Evolutionary conservation across 64 coral and sea anemone genomes (phyloP).

Genomic region (Trachythela sp.): DNA sequence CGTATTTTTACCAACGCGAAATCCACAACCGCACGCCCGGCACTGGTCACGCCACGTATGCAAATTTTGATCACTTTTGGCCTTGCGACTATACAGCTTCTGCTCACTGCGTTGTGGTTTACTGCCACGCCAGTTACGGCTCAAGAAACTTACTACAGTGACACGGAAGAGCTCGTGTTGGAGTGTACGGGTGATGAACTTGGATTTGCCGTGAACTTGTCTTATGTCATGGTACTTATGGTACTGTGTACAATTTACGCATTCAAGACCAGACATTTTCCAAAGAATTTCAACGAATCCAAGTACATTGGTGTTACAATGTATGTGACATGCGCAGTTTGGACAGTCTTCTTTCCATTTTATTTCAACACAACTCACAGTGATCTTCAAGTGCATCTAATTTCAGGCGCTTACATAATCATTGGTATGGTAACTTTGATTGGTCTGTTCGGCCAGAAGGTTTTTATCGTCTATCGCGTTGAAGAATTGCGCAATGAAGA

Average conservation of each 20-base stretch:
- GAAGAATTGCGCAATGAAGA: not conserved
- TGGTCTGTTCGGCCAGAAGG: not conserved
- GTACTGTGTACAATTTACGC: constrained; percentile 38
- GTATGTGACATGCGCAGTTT: constrained; percentile 47
- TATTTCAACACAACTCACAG: constrained; percentile 39
- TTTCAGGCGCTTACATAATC: not conserved
- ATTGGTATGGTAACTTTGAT: not conserved
- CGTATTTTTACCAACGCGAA: constrained; percentile 44
- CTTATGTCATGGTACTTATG: constrained; percentile 36
- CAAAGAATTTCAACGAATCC: constrained; percentile 54
- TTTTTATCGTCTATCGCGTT: not conserved
- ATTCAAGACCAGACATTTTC: constrained; percentile 49
- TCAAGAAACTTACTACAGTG: not conserved
- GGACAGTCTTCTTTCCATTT: constrained; percentile 36
- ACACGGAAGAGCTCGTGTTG: not conserved
- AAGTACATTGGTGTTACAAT: constrained; percentile 51
- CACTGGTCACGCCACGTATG: constrained; percentile 43
- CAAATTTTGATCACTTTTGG: constrained; percentile 30
- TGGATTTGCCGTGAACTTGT: constrained; percentile 28
- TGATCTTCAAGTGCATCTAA: not conserved
- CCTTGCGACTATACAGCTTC: constrained; percentile 29
- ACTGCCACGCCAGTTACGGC: constrained; percentile 14
- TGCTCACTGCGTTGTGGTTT: constrained; percentile 32
- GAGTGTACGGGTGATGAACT: constrained; percentile 11
- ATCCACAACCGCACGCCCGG: not conserved